Evolutionary conservation across 1,140 invertebrate species (phyloP), one percentile per base, ranked within the genome.

Genomic region (Stenopsyche tienmushanensis): DNA sequence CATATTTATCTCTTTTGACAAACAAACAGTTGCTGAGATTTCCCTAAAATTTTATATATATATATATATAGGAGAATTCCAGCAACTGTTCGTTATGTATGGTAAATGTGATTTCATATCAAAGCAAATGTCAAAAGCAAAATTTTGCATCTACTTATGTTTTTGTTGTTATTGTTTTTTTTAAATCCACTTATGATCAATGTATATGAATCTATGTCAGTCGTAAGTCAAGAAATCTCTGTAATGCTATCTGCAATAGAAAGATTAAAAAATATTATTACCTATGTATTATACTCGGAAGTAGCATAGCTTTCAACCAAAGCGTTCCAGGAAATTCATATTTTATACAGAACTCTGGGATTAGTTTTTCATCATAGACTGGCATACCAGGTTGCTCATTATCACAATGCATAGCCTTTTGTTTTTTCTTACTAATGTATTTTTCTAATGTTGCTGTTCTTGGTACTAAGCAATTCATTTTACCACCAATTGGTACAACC

Each of bases 271-370:
- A 7, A 1, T 49, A 1, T 8, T 17, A n/a, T 39, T 65, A 80
- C 78, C 84, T 77, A 71, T 96, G 91, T 3, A 99, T 73, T 71
- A 98, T 88, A 15, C 92, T 90, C 0, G 97, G 97, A 21, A 99
- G 75, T 23, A 90, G 85, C 0, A 90, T 88, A 0, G 92, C 88
- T 79, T 98, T 95, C 8, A 94, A 81, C 95, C 96, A 99, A 23
- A 98, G 83, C 5, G 88, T 83, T 1, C 92, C 88, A 0, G 94
- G 90, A 75, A 95, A 96, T 1, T 88, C 86, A 74, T 94, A 90
- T 66, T 89, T 88, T 21, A 86, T 83, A 76, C 95, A 96, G 26
- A 98, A 81, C 78, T 99, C 97, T 0, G 96, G 95, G 39, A 99
- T 85, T 9, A 98, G 82, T 70, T 78, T 65, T 66, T 80, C 78